Evolutionary conservation across 2,113 vertebrate species (phyloP).

Genomic region (Hydrolagus affinis): DNA sequence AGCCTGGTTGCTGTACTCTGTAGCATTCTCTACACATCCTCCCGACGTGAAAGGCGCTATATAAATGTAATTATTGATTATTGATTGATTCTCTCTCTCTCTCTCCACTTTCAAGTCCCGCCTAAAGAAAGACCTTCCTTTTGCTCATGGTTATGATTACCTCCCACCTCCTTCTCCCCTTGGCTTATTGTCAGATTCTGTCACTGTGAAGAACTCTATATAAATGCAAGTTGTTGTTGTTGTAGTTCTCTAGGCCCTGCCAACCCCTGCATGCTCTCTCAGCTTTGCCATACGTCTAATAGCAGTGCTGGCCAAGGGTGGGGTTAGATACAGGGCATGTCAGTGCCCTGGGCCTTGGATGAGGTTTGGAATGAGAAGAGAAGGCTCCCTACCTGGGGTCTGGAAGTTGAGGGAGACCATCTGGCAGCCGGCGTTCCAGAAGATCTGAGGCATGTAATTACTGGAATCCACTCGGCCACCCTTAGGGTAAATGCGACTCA

Average conservation of each 20-base stretch:
- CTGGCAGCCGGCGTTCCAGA: conserved; percentile 99
- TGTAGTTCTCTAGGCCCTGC: too few relatives aligned
- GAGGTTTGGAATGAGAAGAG: conserved; percentile 48
- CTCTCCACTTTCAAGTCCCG: not conserved
- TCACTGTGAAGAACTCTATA: too few relatives aligned
- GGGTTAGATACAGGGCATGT: conserved; percentile 37
- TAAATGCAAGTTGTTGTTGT: too few relatives aligned
- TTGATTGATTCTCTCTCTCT: too few relatives aligned
- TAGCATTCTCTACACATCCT: too few relatives aligned
- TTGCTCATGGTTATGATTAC: conserved; percentile 38
- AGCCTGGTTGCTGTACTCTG: not conserved
- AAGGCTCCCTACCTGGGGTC: conserved; percentile 82
- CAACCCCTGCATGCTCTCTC: too few relatives aligned
- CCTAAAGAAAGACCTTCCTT: conserved; percentile 35
- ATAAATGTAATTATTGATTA: too few relatives aligned
- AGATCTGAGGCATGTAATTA: conserved; percentile 99
- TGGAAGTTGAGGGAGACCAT: conserved; percentile 99
- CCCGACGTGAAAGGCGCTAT: too few relatives aligned
- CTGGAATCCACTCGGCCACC: conserved; percentile 97
- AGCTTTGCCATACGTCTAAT: conserved; percentile 51
- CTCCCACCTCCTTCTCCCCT: conserved; percentile 6
- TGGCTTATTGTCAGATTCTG: too few relatives aligned
- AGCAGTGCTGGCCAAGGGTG: conserved; percentile 46
- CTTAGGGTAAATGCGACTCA: conserved; percentile 99
- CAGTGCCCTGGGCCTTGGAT: conserved; percentile 36